A percentile compares a stretch with the other conserved stretches of the same genome.
Evolutionary conservation across 1,140 invertebrate genomes (phyloP).

Genomic region (Bombus haemorrhoidalis): DNA sequence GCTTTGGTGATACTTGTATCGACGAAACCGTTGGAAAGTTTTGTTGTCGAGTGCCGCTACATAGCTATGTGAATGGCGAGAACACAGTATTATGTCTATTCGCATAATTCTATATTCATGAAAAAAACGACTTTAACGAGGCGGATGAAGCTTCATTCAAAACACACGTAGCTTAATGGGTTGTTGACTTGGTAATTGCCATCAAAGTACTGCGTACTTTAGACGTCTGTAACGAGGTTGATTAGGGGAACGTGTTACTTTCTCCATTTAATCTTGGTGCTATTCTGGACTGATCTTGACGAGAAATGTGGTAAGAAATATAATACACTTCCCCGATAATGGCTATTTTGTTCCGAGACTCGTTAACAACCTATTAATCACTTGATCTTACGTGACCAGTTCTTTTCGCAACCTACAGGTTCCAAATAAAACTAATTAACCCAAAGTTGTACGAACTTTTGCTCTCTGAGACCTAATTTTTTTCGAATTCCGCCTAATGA

Average conservation of each 20-base stretch:
- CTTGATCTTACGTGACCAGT: background rate
- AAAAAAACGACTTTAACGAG: constrained; percentile 57
- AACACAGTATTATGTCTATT: background rate
- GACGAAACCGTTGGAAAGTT: too few species aligned
- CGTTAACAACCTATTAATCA: background rate
- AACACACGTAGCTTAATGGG: constrained; percentile 62
- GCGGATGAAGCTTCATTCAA: constrained; percentile 29
- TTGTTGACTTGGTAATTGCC: constrained; percentile 68
- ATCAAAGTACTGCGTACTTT: constrained; percentile 63
- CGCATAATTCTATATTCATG: constrained; percentile 63
- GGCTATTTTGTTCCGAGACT: background rate
- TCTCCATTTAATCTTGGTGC: constrained; percentile 36
- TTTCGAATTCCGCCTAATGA: background rate
- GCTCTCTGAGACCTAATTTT: background rate
- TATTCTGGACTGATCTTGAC: background rate
- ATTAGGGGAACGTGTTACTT: constrained; percentile 51
- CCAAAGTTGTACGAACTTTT: background rate
- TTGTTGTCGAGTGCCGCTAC: too few species aligned
- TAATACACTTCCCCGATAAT: background rate
- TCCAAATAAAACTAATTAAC: background rate
- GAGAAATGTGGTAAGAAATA: constrained; percentile 50
- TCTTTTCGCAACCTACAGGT: background rate
- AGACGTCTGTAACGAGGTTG: constrained; percentile 54
- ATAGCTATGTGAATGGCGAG: background rate
- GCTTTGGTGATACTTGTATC: too few species aligned